A percentile compares a stretch with the other conserved stretches of the same genome.
Evolutionary conservation across 2,888 invertebrate genomes (phyloP).

Genomic region (Ashinkailepas kermadecensis): DNA sequence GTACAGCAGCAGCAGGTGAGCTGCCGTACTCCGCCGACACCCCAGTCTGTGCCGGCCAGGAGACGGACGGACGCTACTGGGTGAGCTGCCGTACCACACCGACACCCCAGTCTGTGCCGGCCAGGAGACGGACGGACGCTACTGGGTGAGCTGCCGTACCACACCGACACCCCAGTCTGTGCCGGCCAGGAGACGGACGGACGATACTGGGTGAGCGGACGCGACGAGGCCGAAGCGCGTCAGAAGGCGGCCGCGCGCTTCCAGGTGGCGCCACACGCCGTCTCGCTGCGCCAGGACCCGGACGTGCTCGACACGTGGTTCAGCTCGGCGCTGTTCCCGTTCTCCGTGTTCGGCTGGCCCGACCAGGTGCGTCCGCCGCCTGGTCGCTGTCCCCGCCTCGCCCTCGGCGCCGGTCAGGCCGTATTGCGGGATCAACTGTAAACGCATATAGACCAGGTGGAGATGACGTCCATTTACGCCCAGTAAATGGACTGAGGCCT

Average conservation of each 20-base stretch:
- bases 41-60: background rate
- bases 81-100: conserved; percentile 46
- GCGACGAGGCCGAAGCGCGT: conserved; percentile 63
- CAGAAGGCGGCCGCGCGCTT: conserved; percentile 69
- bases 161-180: too few relatives aligned
- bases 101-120: too few relatives aligned
- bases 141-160: conserved; percentile 53
- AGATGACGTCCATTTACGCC: too few relatives aligned
- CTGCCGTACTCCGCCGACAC: too few relatives aligned
- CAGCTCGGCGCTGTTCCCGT: conserved; percentile 91
- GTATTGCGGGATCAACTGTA: too few relatives aligned
- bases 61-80: conserved; percentile 51
- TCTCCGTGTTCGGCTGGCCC: conserved; percentile 96
- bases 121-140: conserved; percentile 43
- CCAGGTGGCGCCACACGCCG: conserved; percentile 45
- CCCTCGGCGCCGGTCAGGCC: too few relatives aligned
- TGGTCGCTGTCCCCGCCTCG: too few relatives aligned
- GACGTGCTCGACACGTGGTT: conserved; percentile 99
- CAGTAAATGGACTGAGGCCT: too few relatives aligned
- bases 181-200: conserved; percentile 39
- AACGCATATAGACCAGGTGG: too few relatives aligned
- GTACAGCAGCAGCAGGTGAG: too few relatives aligned
- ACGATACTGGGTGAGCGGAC: conserved; percentile 55
- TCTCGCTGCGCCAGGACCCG: conserved; percentile 66
- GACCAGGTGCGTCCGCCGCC: conserved; percentile 46